These are phyloP conservation scores for Epinephelus fuscoguttatus DNA, from an alignment of 2,113 vertebrate genomes.

Conservation along the genomic window DNA sequence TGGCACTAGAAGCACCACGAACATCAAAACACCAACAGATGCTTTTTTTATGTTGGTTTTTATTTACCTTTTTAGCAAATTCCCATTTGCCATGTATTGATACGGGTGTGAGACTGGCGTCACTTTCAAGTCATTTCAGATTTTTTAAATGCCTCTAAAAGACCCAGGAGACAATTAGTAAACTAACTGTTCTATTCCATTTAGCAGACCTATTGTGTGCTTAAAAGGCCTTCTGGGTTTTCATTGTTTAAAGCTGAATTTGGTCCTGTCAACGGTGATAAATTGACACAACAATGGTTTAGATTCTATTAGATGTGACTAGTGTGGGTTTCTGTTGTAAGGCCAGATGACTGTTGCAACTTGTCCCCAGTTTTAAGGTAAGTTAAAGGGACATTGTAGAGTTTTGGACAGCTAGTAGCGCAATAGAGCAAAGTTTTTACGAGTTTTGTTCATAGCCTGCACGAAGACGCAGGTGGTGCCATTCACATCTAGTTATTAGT, in stretches of 20 bases:
- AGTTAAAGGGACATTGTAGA: background rate
- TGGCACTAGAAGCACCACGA: too few relatives aligned
- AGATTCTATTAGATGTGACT: background rate
- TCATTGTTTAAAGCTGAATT: background rate
- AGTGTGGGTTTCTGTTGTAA: background rate
- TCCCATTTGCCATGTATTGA: background rate
- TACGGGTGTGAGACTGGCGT: background rate
- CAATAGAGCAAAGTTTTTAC: too few relatives aligned
- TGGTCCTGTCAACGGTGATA: background rate
- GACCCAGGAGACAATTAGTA: background rate
- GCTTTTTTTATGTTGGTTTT: too few relatives aligned
- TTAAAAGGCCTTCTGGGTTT: background rate
- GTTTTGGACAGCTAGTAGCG: background rate
- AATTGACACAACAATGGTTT: background rate
- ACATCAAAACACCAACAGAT: too few relatives aligned
- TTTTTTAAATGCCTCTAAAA: background rate
- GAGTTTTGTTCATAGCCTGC: background rate
- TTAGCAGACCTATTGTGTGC: background rate
- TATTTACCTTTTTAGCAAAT: too few relatives aligned
- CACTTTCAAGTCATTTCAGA: background rate
- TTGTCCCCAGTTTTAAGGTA: background rate
- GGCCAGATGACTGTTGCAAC: background rate
- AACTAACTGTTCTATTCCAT: background rate
- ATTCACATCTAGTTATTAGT: too few relatives aligned
- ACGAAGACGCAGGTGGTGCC: too few relatives aligned